Conservation (phyloP, 2,888 invertebrate species). For the Taphrorychus bicolor region DNA sequence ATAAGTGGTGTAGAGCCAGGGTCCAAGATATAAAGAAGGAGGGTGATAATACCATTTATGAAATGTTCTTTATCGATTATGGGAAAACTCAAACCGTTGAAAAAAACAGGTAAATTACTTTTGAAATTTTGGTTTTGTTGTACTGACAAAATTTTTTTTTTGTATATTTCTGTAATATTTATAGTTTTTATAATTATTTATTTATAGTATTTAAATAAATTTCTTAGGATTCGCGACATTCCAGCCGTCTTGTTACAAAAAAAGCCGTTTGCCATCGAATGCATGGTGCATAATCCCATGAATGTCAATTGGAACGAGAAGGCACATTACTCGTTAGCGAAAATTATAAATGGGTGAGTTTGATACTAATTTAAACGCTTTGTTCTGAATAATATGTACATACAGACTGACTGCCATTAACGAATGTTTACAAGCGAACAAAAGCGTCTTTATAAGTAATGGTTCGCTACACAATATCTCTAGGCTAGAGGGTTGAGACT, state of each 20-base stretch:
- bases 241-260: conserved; percentile 59
- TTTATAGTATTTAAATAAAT: no score
- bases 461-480: no score
- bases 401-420: no score
- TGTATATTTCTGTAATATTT: neutral
- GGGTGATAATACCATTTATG: conserved; percentile 56
- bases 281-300: conserved; percentile 66
- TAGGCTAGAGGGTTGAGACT: no score
- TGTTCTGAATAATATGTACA: no score
- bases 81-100: conserved; percentile 65
- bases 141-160: no score
- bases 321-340: conserved; percentile 65
- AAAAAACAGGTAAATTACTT: conserved; percentile 64
- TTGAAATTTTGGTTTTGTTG: no score
- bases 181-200: conserved; percentile 27
- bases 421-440: no score
- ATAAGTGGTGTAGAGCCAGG: conserved; percentile 72
- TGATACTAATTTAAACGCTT: no score
- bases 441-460: no score
- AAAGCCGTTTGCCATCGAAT: conserved; percentile 66
- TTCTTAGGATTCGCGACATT: conserved; percentile 63
- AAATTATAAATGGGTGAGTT: conserved; percentile 68
- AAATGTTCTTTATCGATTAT: conserved; percentile 70
- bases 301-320: conserved; percentile 63
- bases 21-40: conserved; percentile 55